Percentiles rank a stretch among this genome's conserved stretches.
These are phyloP conservation scores for Asobara japonica DNA, from an alignment of 1,140 invertebrate species.

Conservation along the genomic window DNA sequence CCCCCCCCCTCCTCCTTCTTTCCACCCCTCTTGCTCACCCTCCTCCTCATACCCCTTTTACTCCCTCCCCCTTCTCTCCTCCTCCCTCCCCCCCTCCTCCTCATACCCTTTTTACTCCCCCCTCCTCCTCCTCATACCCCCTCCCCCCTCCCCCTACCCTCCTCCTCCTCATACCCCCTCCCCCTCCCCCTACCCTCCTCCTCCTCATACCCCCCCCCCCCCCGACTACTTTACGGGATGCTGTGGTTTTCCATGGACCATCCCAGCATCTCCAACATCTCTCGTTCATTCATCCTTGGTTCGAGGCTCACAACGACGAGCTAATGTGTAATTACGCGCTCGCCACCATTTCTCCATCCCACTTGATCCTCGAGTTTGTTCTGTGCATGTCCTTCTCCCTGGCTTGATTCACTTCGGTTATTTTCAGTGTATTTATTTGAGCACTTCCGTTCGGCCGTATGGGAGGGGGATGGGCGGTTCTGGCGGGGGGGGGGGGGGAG, in stretches of 20 bases:
- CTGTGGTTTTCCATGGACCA: conserved; percentile 3
- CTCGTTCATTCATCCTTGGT: conserved; percentile 53
- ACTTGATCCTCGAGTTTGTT: conserved; percentile 23
- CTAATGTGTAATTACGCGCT: conserved; percentile 51
- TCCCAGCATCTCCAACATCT: neutral
- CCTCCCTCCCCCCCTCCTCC: too few relatives aligned
- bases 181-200: too few relatives aligned
- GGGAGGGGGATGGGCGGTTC: conserved; percentile 21
- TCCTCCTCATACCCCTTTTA: too few relatives aligned
- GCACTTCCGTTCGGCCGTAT: neutral
- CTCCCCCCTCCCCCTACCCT: too few relatives aligned
- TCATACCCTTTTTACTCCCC: too few relatives aligned
- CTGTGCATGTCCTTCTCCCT: conserved; percentile 34
- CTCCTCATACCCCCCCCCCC: too few relatives aligned
- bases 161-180: too few relatives aligned
- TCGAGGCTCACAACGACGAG: conserved; percentile 44
- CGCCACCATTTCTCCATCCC: conserved; percentile 33
- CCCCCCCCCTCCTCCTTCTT: too few relatives aligned
- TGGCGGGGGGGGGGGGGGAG: conserved; percentile 16
- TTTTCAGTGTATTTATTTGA: neutral
- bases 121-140: too few relatives aligned
- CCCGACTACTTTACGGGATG: too few relatives aligned
- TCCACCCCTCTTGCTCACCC: too few relatives aligned
- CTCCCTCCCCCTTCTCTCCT: too few relatives aligned
- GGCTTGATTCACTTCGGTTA: neutral